Evolutionary conservation across 2,113 vertebrate genomes (phyloP).

Genomic region (Cyanistes caeruleus): DNA sequence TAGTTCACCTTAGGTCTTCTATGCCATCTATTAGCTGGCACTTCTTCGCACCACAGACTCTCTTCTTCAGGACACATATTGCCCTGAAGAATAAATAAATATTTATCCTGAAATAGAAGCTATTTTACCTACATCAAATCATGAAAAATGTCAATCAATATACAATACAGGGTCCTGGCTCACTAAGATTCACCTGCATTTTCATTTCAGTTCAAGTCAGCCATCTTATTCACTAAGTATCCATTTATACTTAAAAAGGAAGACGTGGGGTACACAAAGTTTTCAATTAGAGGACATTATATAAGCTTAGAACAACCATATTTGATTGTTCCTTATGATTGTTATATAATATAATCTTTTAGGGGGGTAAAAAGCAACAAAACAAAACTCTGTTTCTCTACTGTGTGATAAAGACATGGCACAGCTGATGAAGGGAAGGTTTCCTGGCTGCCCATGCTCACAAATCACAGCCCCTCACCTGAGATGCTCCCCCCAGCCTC

Average conservation of each 20-base stretch:
- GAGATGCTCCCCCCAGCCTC: neutral
- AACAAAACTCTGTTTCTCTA: neutral
- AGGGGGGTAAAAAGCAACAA: neutral
- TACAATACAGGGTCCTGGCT: neutral
- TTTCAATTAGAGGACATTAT: neutral
- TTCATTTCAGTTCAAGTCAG: neutral
- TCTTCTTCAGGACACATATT: neutral
- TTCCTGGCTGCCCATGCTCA: neutral
- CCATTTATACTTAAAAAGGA: neutral
- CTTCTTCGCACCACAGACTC: neutral
- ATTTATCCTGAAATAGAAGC: neutral
- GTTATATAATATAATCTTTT: neutral
- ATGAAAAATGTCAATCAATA: neutral
- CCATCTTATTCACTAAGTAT: neutral
- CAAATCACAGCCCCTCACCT: neutral
- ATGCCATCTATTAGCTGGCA: neutral
- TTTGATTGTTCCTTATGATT: neutral
- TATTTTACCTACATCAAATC: neutral
- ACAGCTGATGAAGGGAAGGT: neutral
- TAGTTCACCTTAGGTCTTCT: neutral
- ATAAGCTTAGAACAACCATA: too few species aligned
- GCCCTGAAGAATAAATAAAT: neutral
- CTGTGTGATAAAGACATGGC: neutral
- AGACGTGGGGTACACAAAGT: neutral
- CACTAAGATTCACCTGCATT: neutral